phyloP scores from a whole-genome alignment of 2,888 invertebrate genomes.

The Flabesymbios commensalis region DNA sequence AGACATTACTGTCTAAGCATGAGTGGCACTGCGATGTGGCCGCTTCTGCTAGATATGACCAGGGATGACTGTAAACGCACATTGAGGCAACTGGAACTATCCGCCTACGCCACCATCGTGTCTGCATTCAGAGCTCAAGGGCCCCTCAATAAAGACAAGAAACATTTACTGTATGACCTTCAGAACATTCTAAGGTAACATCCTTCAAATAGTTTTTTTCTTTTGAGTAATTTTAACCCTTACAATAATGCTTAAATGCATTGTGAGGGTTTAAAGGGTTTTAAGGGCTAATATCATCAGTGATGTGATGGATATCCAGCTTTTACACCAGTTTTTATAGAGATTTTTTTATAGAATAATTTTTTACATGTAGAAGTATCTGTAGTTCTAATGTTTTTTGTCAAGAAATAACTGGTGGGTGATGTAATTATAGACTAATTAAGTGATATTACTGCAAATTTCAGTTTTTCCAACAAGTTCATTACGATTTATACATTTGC shows the following conservation, averaged over 20 bases:
- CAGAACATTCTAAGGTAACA: conserved; percentile 69
- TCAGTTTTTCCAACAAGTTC: too few species aligned
- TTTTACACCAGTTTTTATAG: neutral
- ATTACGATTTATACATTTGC: too few species aligned
- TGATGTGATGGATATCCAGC: neutral
- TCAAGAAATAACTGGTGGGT: too few species aligned
- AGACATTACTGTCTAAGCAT: too few species aligned
- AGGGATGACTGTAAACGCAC: conserved; percentile 86
- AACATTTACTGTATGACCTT: conserved; percentile 80
- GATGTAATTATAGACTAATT: too few species aligned
- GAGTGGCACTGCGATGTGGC: neutral
- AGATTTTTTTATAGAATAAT: neutral
- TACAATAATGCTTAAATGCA: too few species aligned
- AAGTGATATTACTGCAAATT: too few species aligned
- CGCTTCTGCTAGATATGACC: conserved; percentile 74
- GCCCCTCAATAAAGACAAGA: conserved; percentile 80
- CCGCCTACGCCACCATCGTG: conserved; percentile 87
- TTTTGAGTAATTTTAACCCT: too few species aligned
- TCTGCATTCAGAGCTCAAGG: conserved; percentile 92
- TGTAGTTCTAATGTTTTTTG: too few species aligned
- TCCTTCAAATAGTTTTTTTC: too few species aligned
- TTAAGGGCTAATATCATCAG: too few species aligned
- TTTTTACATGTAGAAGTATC: conserved; percentile 6
- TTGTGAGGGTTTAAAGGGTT: too few species aligned
- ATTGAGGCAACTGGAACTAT: conserved; percentile 83